phyloP scores from a whole-genome alignment of 2,113 vertebrate genomes.

The human (Homo sapiens) region GRCh38 chr21:37013501-37014000 shows the following conservation, averaged over 20 bases:
- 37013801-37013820: not conserved
- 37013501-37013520: not conserved
- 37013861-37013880: not conserved
- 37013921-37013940: too few relatives aligned
- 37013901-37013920: not conserved
- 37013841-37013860: not conserved
- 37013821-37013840: not conserved
- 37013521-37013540: slow-evolving; percentile 33
- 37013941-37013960: not conserved
- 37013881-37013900: not conserved
- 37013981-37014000: not conserved
- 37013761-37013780: not conserved
- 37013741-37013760: not conserved
- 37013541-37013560: slow-evolving; percentile 72
- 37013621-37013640: not conserved
- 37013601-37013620: slow-evolving; percentile 90
- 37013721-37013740: not conserved
- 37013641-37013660: not conserved
- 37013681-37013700: not conserved
- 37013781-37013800: not conserved
- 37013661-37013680: not conserved
- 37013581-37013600: slow-evolving; percentile 81
- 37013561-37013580: not conserved
- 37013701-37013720: not conserved
- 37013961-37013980: not conserved